Evolutionary conservation across 1,140 invertebrate genomes (phyloP), one percentile per base, ranked within the genome.

Genomic region (Thaumatotibia leucotreta): DNA sequence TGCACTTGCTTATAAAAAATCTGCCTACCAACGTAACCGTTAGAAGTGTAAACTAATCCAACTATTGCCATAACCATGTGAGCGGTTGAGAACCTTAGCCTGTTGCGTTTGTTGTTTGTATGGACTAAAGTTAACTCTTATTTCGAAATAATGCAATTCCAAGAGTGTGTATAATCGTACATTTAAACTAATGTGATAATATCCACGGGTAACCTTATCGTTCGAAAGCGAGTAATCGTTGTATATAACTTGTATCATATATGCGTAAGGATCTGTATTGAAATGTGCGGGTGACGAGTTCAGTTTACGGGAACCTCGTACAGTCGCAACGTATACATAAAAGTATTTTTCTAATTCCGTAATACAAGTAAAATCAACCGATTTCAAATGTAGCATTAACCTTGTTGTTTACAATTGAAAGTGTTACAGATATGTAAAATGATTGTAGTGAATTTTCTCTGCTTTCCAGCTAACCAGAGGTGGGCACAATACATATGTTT

Each of bases 231-330:
- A 73, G 62, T 67, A 70, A 45, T 49, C 67, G 14, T 65, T 87
- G 83, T 87, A 85, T 74, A 86, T 89, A 86, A 73, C 77, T 68
- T 88, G 85, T 89, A 89, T 80, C 73, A 80, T 87, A 87, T 77
- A 74, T 74, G 72, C 65, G 69, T 76, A 80, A 68, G 70, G 76
- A 82, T 73, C 63, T 84, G 73, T 82, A 79, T 82, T 82, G 83
- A 82, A 68, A 76, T 79, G 71, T 80, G 74, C 68, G 74, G 81
- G 80, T 72, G 72, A 75, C 74, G 72, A 61, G 65, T 75, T 74
- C 72, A 79, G 78, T 72, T 75, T 81, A 81, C 80, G 81, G 74
- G 77, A 75, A 70, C 68, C 29, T 52, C 61, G 68, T 68, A 65
- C 17, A 52, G 27, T 33, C 27, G 39, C 54, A 54, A 35, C 22